phyloP scores from a whole-genome alignment of 2,797 vertebrate species.

The Gorsachius magnificus region DNA sequence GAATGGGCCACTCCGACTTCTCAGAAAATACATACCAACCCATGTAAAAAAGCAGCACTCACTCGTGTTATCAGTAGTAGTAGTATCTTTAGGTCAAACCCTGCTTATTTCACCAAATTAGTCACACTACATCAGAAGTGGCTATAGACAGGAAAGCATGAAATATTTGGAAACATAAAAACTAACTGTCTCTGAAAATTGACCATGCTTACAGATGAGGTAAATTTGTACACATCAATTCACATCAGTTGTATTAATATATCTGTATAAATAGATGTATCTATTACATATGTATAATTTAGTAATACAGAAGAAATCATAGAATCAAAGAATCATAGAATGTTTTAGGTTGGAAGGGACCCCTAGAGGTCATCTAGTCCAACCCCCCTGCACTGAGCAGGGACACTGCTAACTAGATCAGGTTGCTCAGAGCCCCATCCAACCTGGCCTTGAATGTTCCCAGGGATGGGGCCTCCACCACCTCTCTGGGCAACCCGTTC shows the following conservation, averaged over 20 bases:
- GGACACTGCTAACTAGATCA: no score
- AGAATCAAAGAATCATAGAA: no score
- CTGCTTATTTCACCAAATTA: neutral
- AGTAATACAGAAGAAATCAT: neutral
- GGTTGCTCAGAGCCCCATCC: no score
- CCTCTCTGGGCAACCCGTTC: no score
- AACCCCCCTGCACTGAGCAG: no score
- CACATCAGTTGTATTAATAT: neutral
- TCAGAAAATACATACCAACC: neutral
- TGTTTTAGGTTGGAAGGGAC: no score
- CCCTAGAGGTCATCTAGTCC: no score
- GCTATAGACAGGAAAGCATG: neutral
- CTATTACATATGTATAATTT: neutral
- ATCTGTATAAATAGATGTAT: neutral
- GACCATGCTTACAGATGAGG: neutral
- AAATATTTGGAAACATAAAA: neutral
- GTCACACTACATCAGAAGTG: neutral
- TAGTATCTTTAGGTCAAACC: neutral
- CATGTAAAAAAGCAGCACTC: neutral
- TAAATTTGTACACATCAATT: neutral
- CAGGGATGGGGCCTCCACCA: no score
- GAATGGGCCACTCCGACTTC: neutral
- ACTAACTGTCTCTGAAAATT: neutral
- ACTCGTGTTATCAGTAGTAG: neutral
- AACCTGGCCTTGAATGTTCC: no score